A percentile compares a stretch with the other conserved stretches of the same genome.
Evolutionary conservation across 2,113 vertebrate species (phyloP).

Genomic region (Phodopus roborovskii): DNA sequence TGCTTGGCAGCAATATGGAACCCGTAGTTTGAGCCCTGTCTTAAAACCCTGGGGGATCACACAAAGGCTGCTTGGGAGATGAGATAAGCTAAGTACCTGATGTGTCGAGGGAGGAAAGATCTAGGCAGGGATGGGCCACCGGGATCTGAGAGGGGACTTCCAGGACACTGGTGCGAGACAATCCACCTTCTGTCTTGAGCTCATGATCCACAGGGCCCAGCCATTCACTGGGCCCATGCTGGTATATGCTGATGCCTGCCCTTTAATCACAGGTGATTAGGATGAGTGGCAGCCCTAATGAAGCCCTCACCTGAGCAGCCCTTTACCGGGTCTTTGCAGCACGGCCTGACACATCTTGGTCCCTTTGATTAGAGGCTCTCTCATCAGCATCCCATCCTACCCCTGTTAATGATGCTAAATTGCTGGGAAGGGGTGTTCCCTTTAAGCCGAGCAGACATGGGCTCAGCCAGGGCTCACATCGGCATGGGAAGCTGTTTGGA

Average conservation of each 20-base stretch:
- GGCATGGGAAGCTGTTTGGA: background rate
- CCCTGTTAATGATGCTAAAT: background rate
- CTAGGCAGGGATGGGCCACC: accelerated
- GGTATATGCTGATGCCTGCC: background rate
- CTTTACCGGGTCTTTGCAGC: background rate
- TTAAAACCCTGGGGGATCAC: accelerated
- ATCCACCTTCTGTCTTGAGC: accelerated
- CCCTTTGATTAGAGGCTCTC: background rate
- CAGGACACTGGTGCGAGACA: too few relatives aligned
- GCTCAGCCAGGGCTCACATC: background rate
- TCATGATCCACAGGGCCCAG: background rate
- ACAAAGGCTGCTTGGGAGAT: accelerated
- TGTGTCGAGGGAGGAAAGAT: background rate
- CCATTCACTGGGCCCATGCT: too few relatives aligned
- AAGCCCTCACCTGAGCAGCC: slow-evolving; percentile 42
- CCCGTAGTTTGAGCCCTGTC: accelerated
- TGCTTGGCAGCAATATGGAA: accelerated
- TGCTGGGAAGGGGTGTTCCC: background rate
- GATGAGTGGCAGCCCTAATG: slow-evolving; percentile 68
- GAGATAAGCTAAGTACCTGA: accelerated
- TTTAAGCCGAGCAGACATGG: accelerated
- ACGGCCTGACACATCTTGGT: background rate
- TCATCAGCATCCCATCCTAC: background rate
- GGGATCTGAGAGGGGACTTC: accelerated
- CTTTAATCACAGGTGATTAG: slow-evolving; percentile 36